phyloP scores from a whole-genome alignment of 2,113 vertebrate genomes.

The Rhinoderma darwinii region DNA sequence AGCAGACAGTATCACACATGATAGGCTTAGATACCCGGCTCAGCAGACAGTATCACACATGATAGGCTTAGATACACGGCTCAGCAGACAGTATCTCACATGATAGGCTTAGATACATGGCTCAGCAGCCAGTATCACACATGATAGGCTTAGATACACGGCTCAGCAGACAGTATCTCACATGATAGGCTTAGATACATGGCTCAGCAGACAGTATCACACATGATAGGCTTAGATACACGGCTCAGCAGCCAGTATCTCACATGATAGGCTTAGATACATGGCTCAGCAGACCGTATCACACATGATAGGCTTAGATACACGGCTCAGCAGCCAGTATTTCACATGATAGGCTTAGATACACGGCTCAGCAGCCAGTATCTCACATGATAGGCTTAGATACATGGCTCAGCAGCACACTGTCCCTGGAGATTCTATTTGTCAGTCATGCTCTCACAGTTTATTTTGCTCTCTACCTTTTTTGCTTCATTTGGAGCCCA shows the following conservation, averaged over 20 bases:
- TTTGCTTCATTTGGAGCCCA: too few relatives aligned
- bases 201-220: not conserved
- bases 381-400: not conserved
- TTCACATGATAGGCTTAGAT: too few relatives aligned
- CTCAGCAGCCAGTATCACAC: too few relatives aligned
- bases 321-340: not conserved
- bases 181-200: not conserved
- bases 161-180: not conserved
- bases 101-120: too few relatives aligned
- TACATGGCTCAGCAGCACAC: not conserved
- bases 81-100: too few relatives aligned
- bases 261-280: too few relatives aligned
- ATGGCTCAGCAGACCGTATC: not conserved
- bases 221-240: not conserved
- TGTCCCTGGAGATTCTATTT: not conserved
- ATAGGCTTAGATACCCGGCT: not conserved
- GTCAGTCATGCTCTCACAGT: not conserved
- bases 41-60: too few relatives aligned
- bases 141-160: too few relatives aligned
- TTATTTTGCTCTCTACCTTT: not conserved
- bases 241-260: too few relatives aligned
- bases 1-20: not conserved
- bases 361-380: not conserved
- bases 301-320: not conserved
- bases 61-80: too few relatives aligned